Evolutionary conservation across 2,797 vertebrate species (phyloP).

Genomic region (Onychomys arenicola): DNA sequence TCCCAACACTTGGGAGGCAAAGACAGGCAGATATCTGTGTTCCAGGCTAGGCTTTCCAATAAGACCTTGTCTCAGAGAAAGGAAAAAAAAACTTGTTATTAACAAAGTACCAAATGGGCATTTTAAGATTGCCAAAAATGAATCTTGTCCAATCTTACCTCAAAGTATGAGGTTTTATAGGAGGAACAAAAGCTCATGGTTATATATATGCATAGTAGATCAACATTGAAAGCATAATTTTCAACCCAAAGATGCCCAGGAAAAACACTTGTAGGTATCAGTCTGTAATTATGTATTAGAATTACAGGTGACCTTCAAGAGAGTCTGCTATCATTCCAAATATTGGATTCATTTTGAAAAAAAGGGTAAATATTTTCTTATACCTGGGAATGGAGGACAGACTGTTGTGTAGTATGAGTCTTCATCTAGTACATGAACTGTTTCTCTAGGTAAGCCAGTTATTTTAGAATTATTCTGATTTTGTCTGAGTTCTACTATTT

Average conservation of each 20-base stretch:
- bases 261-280: not conserved
- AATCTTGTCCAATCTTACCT: not conserved
- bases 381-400: not conserved
- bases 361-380: not conserved
- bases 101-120: not conserved
- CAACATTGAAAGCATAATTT: not conserved
- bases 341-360: slow-evolving; percentile 16
- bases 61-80: not conserved
- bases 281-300: slow-evolving; percentile 38
- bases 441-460: not conserved
- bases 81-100: not conserved
- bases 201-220: not conserved
- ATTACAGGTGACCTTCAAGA: slow-evolving; percentile 3
- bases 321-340: not conserved
- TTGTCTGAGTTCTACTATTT: slow-evolving; percentile 29
- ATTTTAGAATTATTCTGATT: slow-evolving; percentile 38
- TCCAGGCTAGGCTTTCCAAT: not conserved
- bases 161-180: not conserved
- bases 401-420: not conserved
- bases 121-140: not conserved
- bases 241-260: not conserved
- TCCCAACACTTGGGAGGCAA: not conserved
- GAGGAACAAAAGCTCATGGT: not conserved
- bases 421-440: not conserved
- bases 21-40: not conserved